Base-by-base conservation (phyloP, 2,888 invertebrate species). In the Tenthredo mesomela region DNA sequence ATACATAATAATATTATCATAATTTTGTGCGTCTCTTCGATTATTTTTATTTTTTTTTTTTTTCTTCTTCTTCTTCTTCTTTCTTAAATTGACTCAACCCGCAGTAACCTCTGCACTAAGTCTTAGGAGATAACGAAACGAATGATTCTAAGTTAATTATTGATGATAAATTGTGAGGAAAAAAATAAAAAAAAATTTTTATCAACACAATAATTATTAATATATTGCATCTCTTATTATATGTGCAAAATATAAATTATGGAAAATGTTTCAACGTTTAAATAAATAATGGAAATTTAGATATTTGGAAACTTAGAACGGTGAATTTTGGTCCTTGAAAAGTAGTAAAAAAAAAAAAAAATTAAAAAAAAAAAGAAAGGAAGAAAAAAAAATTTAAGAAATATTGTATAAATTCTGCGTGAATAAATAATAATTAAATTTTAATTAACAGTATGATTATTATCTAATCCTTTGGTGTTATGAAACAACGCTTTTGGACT, bases 381-480 rank as follows among this genome's bases (percentile, higher is more conserved):
- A 25, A 18, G 0, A 7, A 70, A 15, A 37, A n/a, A n/a, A n/a
- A 9, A 25, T 2, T 37, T 37, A 7, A 1, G 7, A 37, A 37
- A 37, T 37, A 61, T 25, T 25, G 9, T 25, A 9, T 21, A 10
- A 61, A 61, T 21, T 18, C 15, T 71, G n/a, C 37, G 29, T 71
- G n/a, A n/a, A n/a, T 40, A 47, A 47, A 47, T 47, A 15, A n/a
- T 33, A 25, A 21, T n/a, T 71, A 37, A 71, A 71, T 33, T 71
- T 71, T 71, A 37, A 71, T 71, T 71, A 71, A 40, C 2, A n/a
- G 40, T 71, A 71, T 71, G 40, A 37, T 70, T 37, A 12, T 1
- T 61, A 21, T 71, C 70, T 70, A 40, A 71, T 71, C 70, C 37
- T 40, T n/a, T 18, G 67, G 7, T 18, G 67, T 33, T 61, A 61